Evolutionary conservation across 1,140 invertebrate species (phyloP), one percentile per base, ranked within the genome.

Genomic region (Zaprionus gabonicus): DNA sequence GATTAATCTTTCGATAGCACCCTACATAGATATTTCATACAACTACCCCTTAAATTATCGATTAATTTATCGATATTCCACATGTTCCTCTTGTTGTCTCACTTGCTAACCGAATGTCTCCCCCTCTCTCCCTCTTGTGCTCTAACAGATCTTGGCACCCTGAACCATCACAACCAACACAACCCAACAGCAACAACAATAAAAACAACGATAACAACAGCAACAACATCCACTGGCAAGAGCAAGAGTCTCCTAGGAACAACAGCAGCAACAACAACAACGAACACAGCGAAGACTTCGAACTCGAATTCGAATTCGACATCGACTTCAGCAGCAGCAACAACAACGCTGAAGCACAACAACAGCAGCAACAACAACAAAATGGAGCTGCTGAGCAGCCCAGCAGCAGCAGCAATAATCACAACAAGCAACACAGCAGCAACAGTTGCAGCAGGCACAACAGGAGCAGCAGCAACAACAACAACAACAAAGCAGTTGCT

Each of bases 301-400:
- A 70, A 15, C 17, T 31, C 53, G n/a, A 70, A 15, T 25, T 31
- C 53, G n/a, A 69, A n/a, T 44, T 31, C 65, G 34, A 56, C 72
- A 56, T 13, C 20, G 13, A 75, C 51, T 46, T 70, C 13, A 6
- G 13, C 38, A 7, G 15, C 38, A 7, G 15, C 38, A 6, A 41
- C 15, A n/a, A 10, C 68, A 66, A 66, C 31, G 46, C 51, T 38
- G 51, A 75, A 71, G 72, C 66, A 58, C 41, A 46, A 2, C 41
- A 17, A 58, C 41, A 46, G 1, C 41, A 17, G 2, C 41, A 44
- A n/a, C 73, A 72, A 70, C 68, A 69, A 78, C 84, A 88, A 88
- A 85, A 88, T 88, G 84, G 84, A 90, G 85, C 84, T 88, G 85
- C 78, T 88, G 81, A 84, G 81, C 84, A 87, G 84, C 85, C 69